Conservation (phyloP, 2,797 vertebrate species). For the Falco berigora region DNA sequence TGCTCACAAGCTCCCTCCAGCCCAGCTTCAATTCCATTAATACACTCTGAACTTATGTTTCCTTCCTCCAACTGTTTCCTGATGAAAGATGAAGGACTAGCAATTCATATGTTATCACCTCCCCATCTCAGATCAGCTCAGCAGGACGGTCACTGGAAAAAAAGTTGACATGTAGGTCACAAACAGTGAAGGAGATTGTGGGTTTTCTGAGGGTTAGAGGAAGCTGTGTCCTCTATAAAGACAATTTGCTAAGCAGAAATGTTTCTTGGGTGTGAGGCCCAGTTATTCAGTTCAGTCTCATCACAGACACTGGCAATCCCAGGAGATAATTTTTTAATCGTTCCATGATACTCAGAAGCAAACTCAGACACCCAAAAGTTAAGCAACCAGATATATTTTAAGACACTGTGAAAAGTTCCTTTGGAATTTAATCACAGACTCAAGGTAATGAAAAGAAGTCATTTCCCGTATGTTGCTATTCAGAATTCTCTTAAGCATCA, state of each 20-base stretch:
- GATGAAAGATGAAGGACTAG: not conserved
- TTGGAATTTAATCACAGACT: constrained; percentile 39
- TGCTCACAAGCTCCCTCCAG: not conserved
- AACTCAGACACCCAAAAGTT: not conserved
- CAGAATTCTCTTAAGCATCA: not conserved
- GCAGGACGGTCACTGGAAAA: not conserved
- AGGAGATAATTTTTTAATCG: constrained; percentile 12
- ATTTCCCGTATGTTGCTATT: not conserved
- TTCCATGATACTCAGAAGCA: not conserved
- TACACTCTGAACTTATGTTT: not conserved
- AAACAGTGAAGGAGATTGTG: not conserved
- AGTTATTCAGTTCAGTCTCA: not conserved
- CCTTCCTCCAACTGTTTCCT: not conserved
- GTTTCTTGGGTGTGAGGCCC: not conserved
- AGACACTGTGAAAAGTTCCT: not conserved
- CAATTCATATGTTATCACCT: not conserved
- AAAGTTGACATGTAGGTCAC: not conserved
- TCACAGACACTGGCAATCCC: not conserved
- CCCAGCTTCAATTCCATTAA: not conserved
- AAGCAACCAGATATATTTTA: constrained; percentile 32
- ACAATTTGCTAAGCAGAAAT: not conserved
- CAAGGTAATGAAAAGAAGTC: not conserved
- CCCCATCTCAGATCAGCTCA: not conserved
- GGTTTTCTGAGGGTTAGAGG: not conserved
- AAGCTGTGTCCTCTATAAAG: not conserved